Evolutionary conservation across 1,140 invertebrate genomes (phyloP), one percentile per base, ranked within the genome.

Genomic region (Drosophila elegans): DNA sequence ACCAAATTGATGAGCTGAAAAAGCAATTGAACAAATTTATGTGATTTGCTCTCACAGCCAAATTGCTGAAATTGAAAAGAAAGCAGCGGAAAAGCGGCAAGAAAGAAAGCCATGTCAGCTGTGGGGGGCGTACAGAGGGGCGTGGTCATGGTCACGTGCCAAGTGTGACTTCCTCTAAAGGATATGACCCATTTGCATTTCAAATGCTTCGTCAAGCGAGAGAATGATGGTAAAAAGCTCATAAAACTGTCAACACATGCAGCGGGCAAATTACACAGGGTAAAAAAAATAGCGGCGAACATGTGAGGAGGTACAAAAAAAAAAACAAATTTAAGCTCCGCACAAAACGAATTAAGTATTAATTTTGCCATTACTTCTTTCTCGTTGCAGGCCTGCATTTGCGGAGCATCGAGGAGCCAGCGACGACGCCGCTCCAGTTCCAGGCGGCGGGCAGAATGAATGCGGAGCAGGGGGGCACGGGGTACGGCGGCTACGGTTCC

Each of bases 361-460:
- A 48, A 78, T 64, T 48, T 39, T 52, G 48, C 25, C 27, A 60
- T 67, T 54, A 41, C 46, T 73, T 13, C 42, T 0, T 44, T 12
- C 25, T 21, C 41, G 7, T 94, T 93, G 7, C 93, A 96, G 96
- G 96, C 93, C 94, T 96, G 93, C 96, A 96, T 89, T 93, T 96
- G 94, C 95, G 95, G 93, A 96, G 95, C 93, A 96, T 95, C 93
- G 96, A 96, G 92, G 95, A 96, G 93, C 95, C 95, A 92, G 93
- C 93, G 27, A 55, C 90, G 48, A 88, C 80, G 80, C 78, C 88
- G 38, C 57, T 85, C 52, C 79, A 91, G 73, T 34, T 90, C 25
- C 59, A 46, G 62, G 41, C 66, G 36, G 69, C 75, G 25, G 69
- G 62, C 39, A 94, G 94, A 91, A 95, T 95, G 95, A 94, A 94